Base-by-base conservation (phyloP, 1,140 invertebrate genomes). In the Drosophila burlai region DNA sequence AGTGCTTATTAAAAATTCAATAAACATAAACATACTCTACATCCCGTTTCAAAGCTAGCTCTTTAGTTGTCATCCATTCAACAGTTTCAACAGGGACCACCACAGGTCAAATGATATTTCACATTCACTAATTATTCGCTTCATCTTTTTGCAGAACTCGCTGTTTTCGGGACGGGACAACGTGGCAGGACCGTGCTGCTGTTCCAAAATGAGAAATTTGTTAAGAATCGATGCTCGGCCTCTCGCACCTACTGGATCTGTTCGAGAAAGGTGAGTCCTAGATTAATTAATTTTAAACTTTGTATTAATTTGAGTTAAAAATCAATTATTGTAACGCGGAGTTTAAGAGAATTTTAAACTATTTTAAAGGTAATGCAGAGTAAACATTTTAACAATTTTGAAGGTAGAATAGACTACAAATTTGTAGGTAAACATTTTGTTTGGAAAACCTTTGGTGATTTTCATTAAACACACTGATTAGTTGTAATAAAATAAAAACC, bases 231-330 rank as follows among this genome's bases (percentile, higher is more conserved):
- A 11, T 67, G 83, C 59, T 92, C 92, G 4, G 64, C 77, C 5
- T 86, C 85, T 15, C 87, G 92, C 10, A 93, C 92, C 1, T 93
- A 93, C 54, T 93, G 92, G 92, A 91, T 93, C 11, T 93, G 92
- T 62, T 84, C 87, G 2, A 78, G 69, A 58, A 93, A 93, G 69
- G 92, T 92, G 24, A 68, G 66, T 73, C 5, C 4, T 49, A 11
- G 1, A 54, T 36, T 3, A 2, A 54, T 34, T 8, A 0, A 0
- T 4, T n/a, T n/a, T n/a, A n/a, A 13, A 52, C 2, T 24, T 8
- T 18, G 1, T 34, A 50, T n/a, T n/a, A 11, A n/a, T 18, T 11
- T 31, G 10, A 18, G 0, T 18, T 18, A 3, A 18, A 0, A 50
- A 6, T n/a, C 13, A 47, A 26, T 26, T 47, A 4, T 26, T 47